A percentile compares a stretch with the other conserved stretches of the same genome.
These are phyloP conservation scores for Agonopterix arenella DNA, from an alignment of 2,888 invertebrate genomes.

Conservation along the genomic window DNA sequence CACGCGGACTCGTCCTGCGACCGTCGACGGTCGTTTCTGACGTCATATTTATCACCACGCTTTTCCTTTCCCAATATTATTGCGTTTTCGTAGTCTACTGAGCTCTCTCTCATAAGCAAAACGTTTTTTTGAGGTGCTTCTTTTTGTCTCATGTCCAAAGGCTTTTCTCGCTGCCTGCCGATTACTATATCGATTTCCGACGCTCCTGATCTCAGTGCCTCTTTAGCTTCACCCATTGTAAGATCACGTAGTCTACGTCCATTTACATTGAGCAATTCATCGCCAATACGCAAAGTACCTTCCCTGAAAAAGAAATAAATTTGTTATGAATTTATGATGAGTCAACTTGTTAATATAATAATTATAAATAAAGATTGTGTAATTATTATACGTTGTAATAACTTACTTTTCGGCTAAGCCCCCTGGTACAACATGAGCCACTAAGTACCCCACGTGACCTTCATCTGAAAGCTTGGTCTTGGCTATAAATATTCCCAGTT, in stretches of 20 bases:
- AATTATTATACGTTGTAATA: neutral
- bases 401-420: conserved; percentile 82
- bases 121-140: conserved; percentile 36
- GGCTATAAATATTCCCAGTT: conserved; percentile 84
- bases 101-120: conserved; percentile 78
- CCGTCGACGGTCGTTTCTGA: conserved; percentile 82
- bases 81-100: conserved; percentile 83
- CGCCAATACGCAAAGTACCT: conserved; percentile 80
- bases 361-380: neutral
- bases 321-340: neutral
- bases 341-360: no score
- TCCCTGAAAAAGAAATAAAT: conserved; percentile 61
- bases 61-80: conserved; percentile 72
- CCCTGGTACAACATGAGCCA: conserved; percentile 83
- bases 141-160: conserved; percentile 28
- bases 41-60: conserved; percentile 69
- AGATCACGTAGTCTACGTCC: conserved; percentile 81
- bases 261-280: conserved; percentile 85
- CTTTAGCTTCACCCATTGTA: conserved; percentile 80
- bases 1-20: conserved; percentile 71
- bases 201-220: conserved; percentile 78
- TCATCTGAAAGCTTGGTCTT: conserved; percentile 79
- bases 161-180: conserved; percentile 67
- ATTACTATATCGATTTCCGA: conserved; percentile 82
- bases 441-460: conserved; percentile 80